phyloP scores from a whole-genome alignment of 2,797 vertebrate genomes.

The Hyperoplus immaculatus region DNA sequence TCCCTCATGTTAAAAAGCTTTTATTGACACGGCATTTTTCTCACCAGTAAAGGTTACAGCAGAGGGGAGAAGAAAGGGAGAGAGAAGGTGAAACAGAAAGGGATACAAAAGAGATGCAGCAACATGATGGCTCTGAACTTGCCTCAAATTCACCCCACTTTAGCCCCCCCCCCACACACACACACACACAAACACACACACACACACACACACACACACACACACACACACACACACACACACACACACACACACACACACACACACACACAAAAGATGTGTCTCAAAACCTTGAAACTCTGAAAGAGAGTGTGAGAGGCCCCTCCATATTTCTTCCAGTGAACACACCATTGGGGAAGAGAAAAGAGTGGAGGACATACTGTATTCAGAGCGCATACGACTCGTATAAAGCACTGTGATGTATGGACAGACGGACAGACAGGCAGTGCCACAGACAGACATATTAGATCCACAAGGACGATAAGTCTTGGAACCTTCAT shows the following conservation, averaged over 20 bases:
- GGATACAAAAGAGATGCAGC: constrained; percentile 45
- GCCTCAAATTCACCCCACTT: constrained; percentile 58
- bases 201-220: neutral
- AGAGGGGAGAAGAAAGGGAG: constrained; percentile 29
- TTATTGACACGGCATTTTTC: constrained; percentile 80
- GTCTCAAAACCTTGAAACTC: constrained; percentile 32
- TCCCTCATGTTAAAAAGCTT: constrained; percentile 76
- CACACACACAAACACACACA: neutral
- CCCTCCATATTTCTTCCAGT: neutral
- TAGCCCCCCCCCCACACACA: constrained; percentile 28
- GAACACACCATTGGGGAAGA: constrained; percentile 14
- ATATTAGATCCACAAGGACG: constrained; percentile 30
- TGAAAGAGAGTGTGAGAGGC: neutral
- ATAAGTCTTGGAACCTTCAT: constrained; percentile 55
- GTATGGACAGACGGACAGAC: constrained; percentile 16
- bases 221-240: neutral
- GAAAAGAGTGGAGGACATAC: neutral
- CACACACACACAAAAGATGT: neutral
- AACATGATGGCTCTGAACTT: constrained; percentile 14
- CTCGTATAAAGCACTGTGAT: constrained; percentile 16
- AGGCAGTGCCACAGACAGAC: constrained; percentile 9
- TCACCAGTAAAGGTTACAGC: constrained; percentile 66
- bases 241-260: neutral
- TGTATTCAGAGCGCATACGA: constrained; percentile 21
- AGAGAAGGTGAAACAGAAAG: constrained; percentile 56